Percentiles rank a stretch among this genome's conserved stretches.
Evolutionary conservation across 1,140 invertebrate genomes (phyloP).

Genomic region (Ceratosolen fusciceps): DNA sequence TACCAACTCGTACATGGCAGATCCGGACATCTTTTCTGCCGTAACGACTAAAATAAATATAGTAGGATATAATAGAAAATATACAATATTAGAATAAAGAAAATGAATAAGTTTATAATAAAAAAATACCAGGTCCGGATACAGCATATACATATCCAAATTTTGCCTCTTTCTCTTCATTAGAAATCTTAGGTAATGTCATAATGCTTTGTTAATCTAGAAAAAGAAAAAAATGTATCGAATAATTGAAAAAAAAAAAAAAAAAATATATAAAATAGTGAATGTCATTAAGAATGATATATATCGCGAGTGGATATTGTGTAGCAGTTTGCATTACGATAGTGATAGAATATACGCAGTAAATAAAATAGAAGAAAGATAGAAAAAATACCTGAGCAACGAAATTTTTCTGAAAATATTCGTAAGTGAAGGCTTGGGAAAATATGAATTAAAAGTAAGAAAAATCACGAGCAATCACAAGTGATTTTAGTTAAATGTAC

Average conservation of each 20-base stretch:
- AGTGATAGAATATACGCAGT: too few species aligned
- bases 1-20: slow-evolving; percentile 99
- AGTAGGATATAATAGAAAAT: not conserved
- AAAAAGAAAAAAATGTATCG: slow-evolving; percentile 26
- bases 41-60: slow-evolving; percentile 87
- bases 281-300: not conserved
- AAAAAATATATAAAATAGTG: not conserved
- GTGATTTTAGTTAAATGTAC: slow-evolving; percentile 26
- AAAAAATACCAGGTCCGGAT: slow-evolving; percentile 91
- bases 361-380: too few species aligned
- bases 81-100: not conserved
- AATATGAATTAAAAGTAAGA: not conserved
- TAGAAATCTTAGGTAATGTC: slow-evolving; percentile 80
- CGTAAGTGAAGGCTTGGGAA: too few species aligned
- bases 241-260: too few species aligned
- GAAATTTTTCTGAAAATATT: too few species aligned
- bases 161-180: slow-evolving; percentile 89
- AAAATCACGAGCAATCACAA: not conserved
- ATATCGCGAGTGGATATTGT: too few species aligned
- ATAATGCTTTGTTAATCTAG: slow-evolving; percentile 60
- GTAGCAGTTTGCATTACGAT: too few species aligned
- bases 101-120: not conserved
- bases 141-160: slow-evolving; percentile 98
- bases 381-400: too few species aligned
- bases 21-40: slow-evolving; percentile 98